These are phyloP conservation scores for Pterostichus madidus DNA, from an alignment of 2,888 invertebrate genomes.

Conservation along the genomic window DNA sequence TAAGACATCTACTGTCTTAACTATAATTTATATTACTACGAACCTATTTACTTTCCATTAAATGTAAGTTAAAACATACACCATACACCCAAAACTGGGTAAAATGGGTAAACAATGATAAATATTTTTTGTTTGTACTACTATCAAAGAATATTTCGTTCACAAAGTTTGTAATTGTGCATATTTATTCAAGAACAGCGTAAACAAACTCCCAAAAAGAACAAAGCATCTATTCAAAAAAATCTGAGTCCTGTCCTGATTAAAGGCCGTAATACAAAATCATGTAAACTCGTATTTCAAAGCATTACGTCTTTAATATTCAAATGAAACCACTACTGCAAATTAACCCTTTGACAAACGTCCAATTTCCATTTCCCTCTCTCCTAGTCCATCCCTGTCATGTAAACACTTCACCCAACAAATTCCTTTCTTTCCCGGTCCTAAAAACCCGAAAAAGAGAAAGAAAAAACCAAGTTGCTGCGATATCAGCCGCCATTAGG, in stretches of 20 bases:
- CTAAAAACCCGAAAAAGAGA: constrained; percentile 24
- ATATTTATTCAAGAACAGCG: not conserved
- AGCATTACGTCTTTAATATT: constrained; percentile 17
- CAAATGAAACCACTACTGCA: constrained; percentile 27
- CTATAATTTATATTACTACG: too few relatives aligned
- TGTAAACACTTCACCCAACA: constrained; percentile 15
- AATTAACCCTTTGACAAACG: constrained; percentile 29
- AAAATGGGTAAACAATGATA: too few relatives aligned
- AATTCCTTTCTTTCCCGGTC: constrained; percentile 15
- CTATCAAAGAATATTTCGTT: too few relatives aligned
- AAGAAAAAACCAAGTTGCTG: not conserved
- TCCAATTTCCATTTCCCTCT: constrained; percentile 8
- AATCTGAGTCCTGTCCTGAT: not conserved
- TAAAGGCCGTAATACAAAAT: constrained; percentile 10
- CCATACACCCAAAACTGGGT: too few relatives aligned
- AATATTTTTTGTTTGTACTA: too few relatives aligned
- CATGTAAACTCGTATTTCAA: constrained; percentile 16
- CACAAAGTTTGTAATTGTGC: not conserved
- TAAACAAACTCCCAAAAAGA: not conserved
- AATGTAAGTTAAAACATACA: too few relatives aligned
- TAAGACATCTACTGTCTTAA: too few relatives aligned
- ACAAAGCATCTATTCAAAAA: constrained; percentile 1
- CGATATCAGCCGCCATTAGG: constrained; percentile 23
- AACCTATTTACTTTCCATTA: too few relatives aligned
- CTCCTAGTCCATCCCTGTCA: not conserved